Conservation (phyloP, 2,113 vertebrate genomes). For the Henicopernis longicauda region DNA sequence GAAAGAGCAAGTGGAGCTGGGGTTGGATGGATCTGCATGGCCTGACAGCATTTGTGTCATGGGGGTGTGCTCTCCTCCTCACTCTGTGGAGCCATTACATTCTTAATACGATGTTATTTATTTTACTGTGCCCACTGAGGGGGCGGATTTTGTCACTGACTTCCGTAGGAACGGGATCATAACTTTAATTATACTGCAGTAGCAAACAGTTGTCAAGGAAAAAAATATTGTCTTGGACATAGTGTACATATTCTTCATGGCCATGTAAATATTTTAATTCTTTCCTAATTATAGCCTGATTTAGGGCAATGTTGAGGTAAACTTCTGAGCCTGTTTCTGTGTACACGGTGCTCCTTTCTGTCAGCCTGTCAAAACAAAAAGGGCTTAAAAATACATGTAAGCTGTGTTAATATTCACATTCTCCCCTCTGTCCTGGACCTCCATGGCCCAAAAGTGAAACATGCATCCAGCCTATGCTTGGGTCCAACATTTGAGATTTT, state of each 20-base stretch:
- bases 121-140: not conserved
- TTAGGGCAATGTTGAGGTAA: not conserved
- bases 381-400: not conserved
- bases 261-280: not conserved
- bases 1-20: rapidly evolving
- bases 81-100: rapidly evolving
- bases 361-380: not conserved
- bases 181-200: not conserved
- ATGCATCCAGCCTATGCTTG: not conserved
- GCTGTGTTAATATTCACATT: no score
- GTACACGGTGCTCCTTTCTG: not conserved
- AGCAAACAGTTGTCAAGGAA: not conserved
- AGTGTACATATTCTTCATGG: not conserved
- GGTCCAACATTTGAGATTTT: not conserved
- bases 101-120: rapidly evolving
- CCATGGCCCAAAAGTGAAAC: no score
- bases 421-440: not conserved
- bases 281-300: not conserved
- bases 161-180: not conserved
- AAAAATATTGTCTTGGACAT: not conserved
- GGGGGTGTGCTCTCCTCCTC: no score
- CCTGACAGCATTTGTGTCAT: not conserved
- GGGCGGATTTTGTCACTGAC: not conserved
- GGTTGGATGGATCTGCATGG: rapidly evolving
- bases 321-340: not conserved